These are phyloP conservation scores for Diarsia dahlii DNA, from an alignment of 2,888 invertebrate species.

Conservation along the genomic window DNA sequence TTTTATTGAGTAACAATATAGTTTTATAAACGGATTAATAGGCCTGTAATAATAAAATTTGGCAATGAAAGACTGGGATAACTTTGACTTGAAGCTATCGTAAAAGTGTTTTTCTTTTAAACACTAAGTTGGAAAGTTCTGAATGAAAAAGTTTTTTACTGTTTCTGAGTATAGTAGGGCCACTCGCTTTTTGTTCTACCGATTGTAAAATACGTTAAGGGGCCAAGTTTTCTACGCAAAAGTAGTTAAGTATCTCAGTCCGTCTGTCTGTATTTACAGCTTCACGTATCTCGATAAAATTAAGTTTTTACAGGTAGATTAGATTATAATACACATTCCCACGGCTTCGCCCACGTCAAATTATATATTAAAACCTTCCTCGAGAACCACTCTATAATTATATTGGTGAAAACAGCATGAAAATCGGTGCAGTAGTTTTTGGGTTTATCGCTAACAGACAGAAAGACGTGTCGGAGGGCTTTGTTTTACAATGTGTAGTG, in stretches of 20 bases:
- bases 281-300: too few species aligned
- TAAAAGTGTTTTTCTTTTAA: conserved; percentile 29
- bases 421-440: too few species aligned
- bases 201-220: neutral
- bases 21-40: conserved; percentile 37
- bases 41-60: conserved; percentile 26
- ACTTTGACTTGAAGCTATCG: conserved; percentile 7
- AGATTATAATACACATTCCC: too few species aligned
- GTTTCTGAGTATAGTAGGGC: neutral
- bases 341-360: too few species aligned
- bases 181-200: neutral
- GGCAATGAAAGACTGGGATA: conserved; percentile 6
- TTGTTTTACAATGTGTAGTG: too few species aligned
- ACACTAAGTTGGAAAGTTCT: conserved; percentile 11
- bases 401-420: too few species aligned
- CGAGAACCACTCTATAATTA: too few species aligned
- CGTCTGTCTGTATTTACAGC: neutral
- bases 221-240: neutral
- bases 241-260: neutral
- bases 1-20: conserved; percentile 44
- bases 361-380: too few species aligned
- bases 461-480: too few species aligned
- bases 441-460: too few species aligned
- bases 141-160: conserved; percentile 28
- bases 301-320: too few species aligned